Base-by-base conservation (phyloP, 2,888 invertebrate species). In the Pristionchus entomophagus region DNA sequence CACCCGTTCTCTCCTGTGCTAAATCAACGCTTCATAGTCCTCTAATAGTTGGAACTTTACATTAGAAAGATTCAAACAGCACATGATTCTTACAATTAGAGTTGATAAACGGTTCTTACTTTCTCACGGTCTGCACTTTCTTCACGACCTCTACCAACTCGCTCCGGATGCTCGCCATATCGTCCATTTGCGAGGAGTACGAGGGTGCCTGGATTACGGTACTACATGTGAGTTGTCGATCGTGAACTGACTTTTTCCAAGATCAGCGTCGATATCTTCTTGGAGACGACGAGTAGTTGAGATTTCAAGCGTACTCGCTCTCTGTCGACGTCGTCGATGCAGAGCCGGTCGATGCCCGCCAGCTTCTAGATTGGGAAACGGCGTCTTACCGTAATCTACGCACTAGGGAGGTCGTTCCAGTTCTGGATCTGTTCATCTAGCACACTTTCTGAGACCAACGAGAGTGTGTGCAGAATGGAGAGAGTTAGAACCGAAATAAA, bases 201-300 rank as follows among this genome's bases (percentile, higher is more conserved):
- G 96, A 95, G 89, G 96, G 96, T 0, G 89, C 88, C 86, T 86
- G 80, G n/a, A 80, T n/a, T 17, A 56, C 56, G 56, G n/a, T 22
- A 56, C 5, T 17, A 14, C 12, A 17, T 22, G 5, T 56, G 56
- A 22, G 56, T 56, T 12, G 0, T 2, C 3, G 22, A 65, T 65
- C 35, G 45, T 10, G 35, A 59, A 73, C 29, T 32, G 14, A 88
- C 88, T 84, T 98, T 97, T 93, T 98, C 97, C 8, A 97, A 95
- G 91, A 99, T 98, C 53, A 98, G 95, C 91, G 97, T 97, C 0
- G 98, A 95, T 0, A 98, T 97, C 94, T 97, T 97, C 91, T 97
- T 97, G 0, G 98, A 97, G 38, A 95, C 97, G 22, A 97, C 97
- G 90, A 96, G 96, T 89, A 97, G 96, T 92, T 97, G 97, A 84